Evolutionary conservation across 2,113 vertebrate genomes (phyloP).

Genomic region (Taurulus bubalis): DNA sequence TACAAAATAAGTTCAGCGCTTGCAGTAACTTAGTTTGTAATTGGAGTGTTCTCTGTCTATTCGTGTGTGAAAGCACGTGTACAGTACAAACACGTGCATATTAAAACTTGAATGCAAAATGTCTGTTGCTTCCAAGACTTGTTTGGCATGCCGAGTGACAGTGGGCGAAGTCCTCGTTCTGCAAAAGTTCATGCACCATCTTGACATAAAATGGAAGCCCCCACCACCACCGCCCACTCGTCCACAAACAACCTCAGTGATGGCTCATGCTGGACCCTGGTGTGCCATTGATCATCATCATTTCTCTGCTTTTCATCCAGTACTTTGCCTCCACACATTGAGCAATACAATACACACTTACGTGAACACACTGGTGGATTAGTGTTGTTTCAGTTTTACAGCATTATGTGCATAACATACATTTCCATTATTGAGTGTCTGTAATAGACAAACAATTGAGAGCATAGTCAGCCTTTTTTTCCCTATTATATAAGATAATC

Average conservation of each 20-base stretch:
- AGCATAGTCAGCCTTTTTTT: neutral
- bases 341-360: neutral
- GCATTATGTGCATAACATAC: neutral
- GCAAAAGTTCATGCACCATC: slow-evolving; percentile 24
- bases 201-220: slow-evolving; percentile 18
- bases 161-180: slow-evolving; percentile 9
- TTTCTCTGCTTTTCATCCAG: slow-evolving; percentile 10
- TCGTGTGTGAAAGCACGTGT: slow-evolving; percentile 5
- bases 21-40: neutral
- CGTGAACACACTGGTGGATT: neutral
- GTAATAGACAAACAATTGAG: neutral
- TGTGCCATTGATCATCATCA: slow-evolving; percentile 27
- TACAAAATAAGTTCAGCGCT: neutral
- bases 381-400: slow-evolving; percentile 10
- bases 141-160: slow-evolving; percentile 11
- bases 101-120: slow-evolving; percentile 22
- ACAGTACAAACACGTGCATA: neutral
- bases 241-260: slow-evolving; percentile 10
- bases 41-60: neutral
- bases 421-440: neutral
- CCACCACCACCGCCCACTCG: slow-evolving; percentile 6
- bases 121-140: slow-evolving; percentile 7
- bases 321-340: neutral
- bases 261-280: slow-evolving; percentile 7
- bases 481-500: slow-evolving; percentile 3